Evolutionary conservation across 2,888 invertebrate species (phyloP), one percentile per base, ranked within the genome.

Genomic region (Didymodactylos carnosus): DNA sequence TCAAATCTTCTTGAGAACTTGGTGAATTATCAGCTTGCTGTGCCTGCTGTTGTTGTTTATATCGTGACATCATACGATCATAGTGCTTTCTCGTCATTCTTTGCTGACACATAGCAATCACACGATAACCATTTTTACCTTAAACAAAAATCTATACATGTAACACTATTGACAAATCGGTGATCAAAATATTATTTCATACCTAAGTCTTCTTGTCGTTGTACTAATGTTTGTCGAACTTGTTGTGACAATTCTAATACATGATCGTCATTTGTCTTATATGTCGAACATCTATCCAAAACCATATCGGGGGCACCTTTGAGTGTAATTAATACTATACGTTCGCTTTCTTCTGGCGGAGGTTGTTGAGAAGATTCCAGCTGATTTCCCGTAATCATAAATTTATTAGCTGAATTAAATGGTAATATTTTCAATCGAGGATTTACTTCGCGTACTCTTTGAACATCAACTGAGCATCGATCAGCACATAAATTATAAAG

Each of bases 241-340:
- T 73, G 49, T 27, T 46, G 49, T 14, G 19, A 19, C 25, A 73
- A 39, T 39, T 69, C 39, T 10, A 49, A 14, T 39, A 49, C 39
- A 19, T 39, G 29, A 29, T 49, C 73, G 39, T 69, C 39, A 19
- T 73, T 49, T 25, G 43, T 46, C 40, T 69, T 69, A 39, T 69
- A 69, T 0, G 49, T 39, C 27, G 43, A 43, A 39, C 73, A 73
- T 39, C 69, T 46, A 70, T 73, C 39, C n/a, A 73, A 35, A 23
- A 73, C 35, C 23, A 73, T 73, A 70, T 73, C 73, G 11, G 73
- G 73, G 11, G 73, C 73, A n/a, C 73, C 73, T 73, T 73, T 73
- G 5, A 73, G 27, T 7, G 39, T 46, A 25, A 73, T 70, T 25
- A 73, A 49, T 46, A 69, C 41, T 3, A 39, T 10, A 14, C 49